phyloP scores from a whole-genome alignment of 2,113 vertebrate genomes.

The Vanacampus margaritifer region DNA sequence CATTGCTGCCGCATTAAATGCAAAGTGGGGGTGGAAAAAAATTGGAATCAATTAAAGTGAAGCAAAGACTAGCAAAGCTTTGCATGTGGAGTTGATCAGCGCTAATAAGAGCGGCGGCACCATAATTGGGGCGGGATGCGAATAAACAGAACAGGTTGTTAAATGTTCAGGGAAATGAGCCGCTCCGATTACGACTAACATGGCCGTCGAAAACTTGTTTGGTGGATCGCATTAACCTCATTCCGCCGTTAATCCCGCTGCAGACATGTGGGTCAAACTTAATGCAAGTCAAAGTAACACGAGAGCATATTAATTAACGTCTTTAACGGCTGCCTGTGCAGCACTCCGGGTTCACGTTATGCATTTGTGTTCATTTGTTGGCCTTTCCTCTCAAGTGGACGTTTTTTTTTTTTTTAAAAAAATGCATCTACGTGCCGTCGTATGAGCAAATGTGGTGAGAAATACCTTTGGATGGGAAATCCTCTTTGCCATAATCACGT shows the following conservation, averaged over 20 bases:
- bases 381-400: not conserved
- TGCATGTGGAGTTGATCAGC: slow-evolving; percentile 16
- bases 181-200: slow-evolving; percentile 24
- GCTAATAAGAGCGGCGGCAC: slow-evolving; percentile 48
- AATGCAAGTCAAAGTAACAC: slow-evolving; percentile 29
- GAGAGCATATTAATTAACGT: slow-evolving; percentile 36
- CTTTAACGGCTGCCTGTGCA: not conserved
- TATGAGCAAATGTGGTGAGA: not conserved
- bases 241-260: slow-evolving; percentile 30
- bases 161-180: slow-evolving; percentile 46
- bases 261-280: slow-evolving; percentile 37
- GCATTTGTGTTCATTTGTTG: slow-evolving; percentile 3
- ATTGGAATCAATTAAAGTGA: slow-evolving; percentile 8
- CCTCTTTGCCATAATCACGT: no score
- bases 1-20: not conserved
- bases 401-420: no score
- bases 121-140: slow-evolving; percentile 45
- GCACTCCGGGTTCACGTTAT: not conserved
- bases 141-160: slow-evolving; percentile 46
- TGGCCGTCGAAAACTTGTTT: slow-evolving; percentile 13
- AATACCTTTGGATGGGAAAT: no score
- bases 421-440: not conserved
- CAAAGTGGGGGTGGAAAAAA: not conserved
- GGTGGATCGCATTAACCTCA: slow-evolving; percentile 17
- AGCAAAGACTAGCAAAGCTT: slow-evolving; percentile 1